These are phyloP conservation scores for Lithosia quadra DNA, from an alignment of 2,888 invertebrate species.

Conservation along the genomic window DNA sequence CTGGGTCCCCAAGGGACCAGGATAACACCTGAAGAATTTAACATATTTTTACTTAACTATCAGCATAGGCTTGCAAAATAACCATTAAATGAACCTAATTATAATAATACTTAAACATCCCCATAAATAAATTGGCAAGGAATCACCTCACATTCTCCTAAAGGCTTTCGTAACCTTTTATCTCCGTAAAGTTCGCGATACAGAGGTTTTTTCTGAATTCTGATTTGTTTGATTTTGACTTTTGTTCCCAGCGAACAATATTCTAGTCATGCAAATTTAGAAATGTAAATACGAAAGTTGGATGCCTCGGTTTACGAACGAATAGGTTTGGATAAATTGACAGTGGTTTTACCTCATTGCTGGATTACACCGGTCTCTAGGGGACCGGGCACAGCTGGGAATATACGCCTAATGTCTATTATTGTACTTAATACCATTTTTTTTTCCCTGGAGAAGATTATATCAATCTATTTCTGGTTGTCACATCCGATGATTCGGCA, in stretches of 20 bases:
- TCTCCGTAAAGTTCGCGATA: neutral
- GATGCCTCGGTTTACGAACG: neutral
- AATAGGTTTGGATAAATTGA: neutral
- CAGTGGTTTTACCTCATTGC: neutral
- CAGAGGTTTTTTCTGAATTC: neutral
- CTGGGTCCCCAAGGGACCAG: too few relatives aligned
- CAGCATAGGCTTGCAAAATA: too few relatives aligned
- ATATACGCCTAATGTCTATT: too few relatives aligned
- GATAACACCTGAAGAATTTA: too few relatives aligned
- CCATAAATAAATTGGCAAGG: neutral
- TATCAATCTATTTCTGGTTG: too few relatives aligned
- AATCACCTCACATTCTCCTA: neutral
- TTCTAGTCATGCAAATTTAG: constrained; percentile 3
- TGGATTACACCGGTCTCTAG: neutral
- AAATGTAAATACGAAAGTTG: constrained; percentile 10
- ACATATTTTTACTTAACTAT: too few relatives aligned
- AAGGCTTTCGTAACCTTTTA: neutral
- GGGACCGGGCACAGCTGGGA: too few relatives aligned
- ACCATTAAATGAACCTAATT: too few relatives aligned
- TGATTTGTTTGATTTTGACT: neutral
- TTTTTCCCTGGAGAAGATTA: too few relatives aligned
- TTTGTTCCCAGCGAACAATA: constrained; percentile 2
- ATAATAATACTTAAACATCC: neutral
- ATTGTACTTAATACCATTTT: too few relatives aligned
- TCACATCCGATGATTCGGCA: too few relatives aligned